Evolutionary conservation across 2,113 vertebrate genomes (phyloP), one percentile per base, ranked within the genome.

Genomic region (Hemicordylus capensis): DNA sequence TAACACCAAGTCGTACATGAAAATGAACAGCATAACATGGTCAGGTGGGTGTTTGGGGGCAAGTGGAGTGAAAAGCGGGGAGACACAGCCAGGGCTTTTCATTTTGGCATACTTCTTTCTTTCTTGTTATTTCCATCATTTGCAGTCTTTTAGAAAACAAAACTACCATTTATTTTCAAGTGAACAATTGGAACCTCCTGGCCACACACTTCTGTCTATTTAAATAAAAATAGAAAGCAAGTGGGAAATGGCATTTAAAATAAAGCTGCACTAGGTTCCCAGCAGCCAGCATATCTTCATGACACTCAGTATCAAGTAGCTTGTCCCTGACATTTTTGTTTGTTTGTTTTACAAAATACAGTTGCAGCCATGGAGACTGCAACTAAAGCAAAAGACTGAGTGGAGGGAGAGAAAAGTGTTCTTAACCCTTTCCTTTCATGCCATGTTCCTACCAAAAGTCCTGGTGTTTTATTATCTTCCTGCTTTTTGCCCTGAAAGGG

Each of bases 1-100:
- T 1, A 12, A 61, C 48, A 34, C 3, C 0, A 59, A 2, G 0
- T 8, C 9, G 0, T 1, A 37, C 39, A 2, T 10, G 67, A 15
- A 70, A 75, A 75, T 3, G n/a, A 54, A 28, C 80, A 39, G 31
- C 6, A n/a, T 44, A 22, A 4, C n/a, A 6, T 0, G 51, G 72
- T 61, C 11, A 9, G 34, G 56, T 22, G 12, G 8, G 2, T 10
- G 58, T 24, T 78, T 70, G 80, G 66, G 83, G 56, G 15, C 7
- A 0, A 1, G 39, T 15, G 58, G 54, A 48, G 44, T 48, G 58
- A 72, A 42, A 59, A 54, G 67, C 19, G 1, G 0, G 24, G 42
- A 59, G 56, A 34, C 58, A 34, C 44, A 76, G 7, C 22, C 39
- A 67, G 1, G 3, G 5, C 48, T 59, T 56, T n/a, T 76, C 37